Percentiles rank a stretch among this genome's conserved stretches.
These are phyloP conservation scores for Sipunculus nudus DNA, from an alignment of 2,888 invertebrate genomes.

Conservation along the genomic window DNA sequence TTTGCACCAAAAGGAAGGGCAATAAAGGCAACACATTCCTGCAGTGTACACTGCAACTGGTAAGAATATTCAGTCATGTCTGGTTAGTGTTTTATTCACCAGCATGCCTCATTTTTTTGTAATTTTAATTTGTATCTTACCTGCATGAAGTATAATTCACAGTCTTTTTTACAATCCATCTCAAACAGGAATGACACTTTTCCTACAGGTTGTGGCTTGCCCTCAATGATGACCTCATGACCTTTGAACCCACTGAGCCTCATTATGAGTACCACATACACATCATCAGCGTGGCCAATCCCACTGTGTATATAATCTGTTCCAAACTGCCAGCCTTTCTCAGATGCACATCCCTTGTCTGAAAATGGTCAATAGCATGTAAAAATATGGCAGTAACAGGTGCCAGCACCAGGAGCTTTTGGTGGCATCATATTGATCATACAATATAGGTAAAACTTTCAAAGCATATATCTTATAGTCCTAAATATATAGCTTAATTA, in stretches of 20 bases:
- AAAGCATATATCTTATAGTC: no score
- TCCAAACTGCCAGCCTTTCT: constrained; percentile 69
- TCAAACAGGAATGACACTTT: constrained; percentile 70
- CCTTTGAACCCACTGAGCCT: constrained; percentile 68
- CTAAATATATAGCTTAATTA: no score
- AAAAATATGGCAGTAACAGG: neutral
- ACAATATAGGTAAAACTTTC: no score
- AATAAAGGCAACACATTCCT: no score
- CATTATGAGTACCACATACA: constrained; percentile 68
- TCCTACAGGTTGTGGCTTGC: constrained; percentile 66
- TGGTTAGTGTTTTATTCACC: no score
- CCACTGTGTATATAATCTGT: constrained; percentile 69
- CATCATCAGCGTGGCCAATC: constrained; percentile 68
- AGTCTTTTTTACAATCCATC: constrained; percentile 68
- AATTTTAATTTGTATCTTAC: no score
- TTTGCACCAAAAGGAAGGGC: no score
- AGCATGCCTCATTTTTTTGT: no score
- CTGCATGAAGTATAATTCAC: constrained; percentile 70
- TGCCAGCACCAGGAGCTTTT: no score
- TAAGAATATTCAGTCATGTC: no score
- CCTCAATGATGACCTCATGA: constrained; percentile 61
- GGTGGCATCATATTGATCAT: no score
- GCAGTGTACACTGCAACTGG: no score
- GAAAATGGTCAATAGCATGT: constrained; percentile 12
- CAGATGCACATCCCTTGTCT: constrained; percentile 60